A percentile compares a stretch with the other conserved stretches of the same genome.
Conservation (phyloP, 1,140 invertebrate genomes). For the Marisa cornuarietis region DNA sequence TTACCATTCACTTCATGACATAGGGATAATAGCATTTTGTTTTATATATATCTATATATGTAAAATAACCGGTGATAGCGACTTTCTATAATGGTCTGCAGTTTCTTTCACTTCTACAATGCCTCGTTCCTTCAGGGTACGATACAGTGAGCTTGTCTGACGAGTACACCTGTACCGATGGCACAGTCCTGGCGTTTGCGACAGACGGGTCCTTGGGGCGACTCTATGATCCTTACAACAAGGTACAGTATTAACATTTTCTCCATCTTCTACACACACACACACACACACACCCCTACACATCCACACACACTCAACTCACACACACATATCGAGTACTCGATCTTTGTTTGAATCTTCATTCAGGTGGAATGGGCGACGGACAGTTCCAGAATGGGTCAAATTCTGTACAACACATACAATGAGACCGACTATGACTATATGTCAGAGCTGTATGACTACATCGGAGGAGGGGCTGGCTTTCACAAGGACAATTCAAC, state of each 20-base stretch:
- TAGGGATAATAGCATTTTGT: no score
- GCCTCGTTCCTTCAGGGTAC: not conserved
- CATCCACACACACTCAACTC: no score
- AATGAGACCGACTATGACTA: constrained; percentile 52
- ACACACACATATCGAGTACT: no score
- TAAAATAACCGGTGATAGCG: no score
- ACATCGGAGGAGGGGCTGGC: constrained; percentile 37
- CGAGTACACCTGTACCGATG: constrained; percentile 33
- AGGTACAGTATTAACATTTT: constrained; percentile 31
- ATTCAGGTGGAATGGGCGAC: constrained; percentile 50
- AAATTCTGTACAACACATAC: constrained; percentile 51
- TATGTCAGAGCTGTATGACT: constrained; percentile 49
- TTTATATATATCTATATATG: no score
- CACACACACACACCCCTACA: no score
- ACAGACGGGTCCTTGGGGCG: constrained; percentile 39
- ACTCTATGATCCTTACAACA: constrained; percentile 47
- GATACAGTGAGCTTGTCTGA: not conserved
- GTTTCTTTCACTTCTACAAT: no score
- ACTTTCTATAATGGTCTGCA: no score
- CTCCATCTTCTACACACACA: not conserved
- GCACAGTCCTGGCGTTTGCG: constrained; percentile 40
- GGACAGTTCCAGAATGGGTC: constrained; percentile 32
- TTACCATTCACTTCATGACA: no score
- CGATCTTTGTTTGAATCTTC: not conserved
- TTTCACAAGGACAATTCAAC: constrained; percentile 55